Evolutionary conservation across 1,140 invertebrate genomes (phyloP).

Genomic region (Drosophila micromelanica): DNA sequence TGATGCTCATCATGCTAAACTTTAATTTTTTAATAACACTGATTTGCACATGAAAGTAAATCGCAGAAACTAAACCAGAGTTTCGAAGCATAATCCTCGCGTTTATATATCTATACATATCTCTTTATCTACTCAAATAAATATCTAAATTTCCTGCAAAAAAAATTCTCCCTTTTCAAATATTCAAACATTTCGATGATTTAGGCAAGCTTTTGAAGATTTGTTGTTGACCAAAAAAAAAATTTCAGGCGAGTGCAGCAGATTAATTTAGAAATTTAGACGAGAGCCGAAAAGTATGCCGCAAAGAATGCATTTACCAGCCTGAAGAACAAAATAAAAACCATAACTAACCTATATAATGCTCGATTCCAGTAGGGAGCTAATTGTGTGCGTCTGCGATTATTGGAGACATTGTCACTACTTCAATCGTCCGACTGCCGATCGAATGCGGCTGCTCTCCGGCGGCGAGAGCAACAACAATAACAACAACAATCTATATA

Average conservation of each 20-base stretch:
- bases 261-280: neutral
- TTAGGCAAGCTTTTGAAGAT: slow-evolving; percentile 12
- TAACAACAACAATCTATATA: neutral
- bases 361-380: slow-evolving; percentile 12
- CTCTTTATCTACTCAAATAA: too few species aligned
- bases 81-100: too few species aligned
- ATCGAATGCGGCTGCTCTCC: neutral
- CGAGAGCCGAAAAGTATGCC: slow-evolving; percentile 37
- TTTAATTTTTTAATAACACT: too few species aligned
- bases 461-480: slow-evolving; percentile 1
- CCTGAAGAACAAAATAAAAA: neutral
- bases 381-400: slow-evolving; percentile 49
- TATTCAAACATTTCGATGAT: neutral
- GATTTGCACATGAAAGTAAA: too few species aligned
- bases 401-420: slow-evolving; percentile 31
- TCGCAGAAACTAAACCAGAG: too few species aligned
- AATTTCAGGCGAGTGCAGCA: neutral
- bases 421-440: neutral
- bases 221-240: neutral
- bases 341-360: too few species aligned
- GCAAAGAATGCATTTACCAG: slow-evolving; percentile 1
- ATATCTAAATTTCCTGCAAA: too few species aligned
- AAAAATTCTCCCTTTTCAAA: too few species aligned
- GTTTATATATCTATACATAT: too few species aligned
- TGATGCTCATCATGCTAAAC: too few species aligned